Percentiles rank a stretch among this genome's conserved stretches.
phyloP scores from a whole-genome alignment of 2,113 vertebrate species.

The Opisthocomus hoazin region DNA sequence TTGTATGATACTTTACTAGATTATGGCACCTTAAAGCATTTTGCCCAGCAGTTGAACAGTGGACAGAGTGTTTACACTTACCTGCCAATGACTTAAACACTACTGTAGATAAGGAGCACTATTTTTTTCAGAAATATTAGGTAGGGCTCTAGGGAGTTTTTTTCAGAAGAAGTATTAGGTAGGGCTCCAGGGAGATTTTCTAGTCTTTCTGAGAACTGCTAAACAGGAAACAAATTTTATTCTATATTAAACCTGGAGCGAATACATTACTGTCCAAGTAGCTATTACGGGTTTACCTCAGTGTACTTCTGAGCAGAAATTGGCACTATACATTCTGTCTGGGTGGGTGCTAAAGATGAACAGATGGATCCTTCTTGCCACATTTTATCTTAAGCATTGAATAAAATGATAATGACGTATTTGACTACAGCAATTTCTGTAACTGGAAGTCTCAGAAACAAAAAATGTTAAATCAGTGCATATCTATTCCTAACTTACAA shows the following conservation, averaged over 20 bases:
- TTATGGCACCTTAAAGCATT: background rate
- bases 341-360: conserved; percentile 41
- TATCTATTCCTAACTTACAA: background rate
- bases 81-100: background rate
- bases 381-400: conserved; percentile 1
- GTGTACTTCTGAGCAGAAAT: background rate
- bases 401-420: background rate
- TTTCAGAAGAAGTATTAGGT: background rate
- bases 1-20: background rate
- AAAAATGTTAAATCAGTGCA: background rate
- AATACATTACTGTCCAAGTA: conserved; percentile 31
- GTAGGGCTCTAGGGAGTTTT: background rate
- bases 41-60: background rate
- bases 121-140: background rate
- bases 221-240: conserved; percentile 4
- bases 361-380: conserved; percentile 38
- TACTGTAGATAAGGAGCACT: background rate
- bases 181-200: background rate
- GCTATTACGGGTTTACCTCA: conserved; percentile 17
- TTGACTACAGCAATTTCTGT: background rate
- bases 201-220: background rate
- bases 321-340: conserved; percentile 13
- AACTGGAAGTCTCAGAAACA: background rate
- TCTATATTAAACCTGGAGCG: conserved; percentile 23
- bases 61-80: background rate